phyloP scores from a whole-genome alignment of 2,888 invertebrate genomes.

The Eristalis pertinax region DNA sequence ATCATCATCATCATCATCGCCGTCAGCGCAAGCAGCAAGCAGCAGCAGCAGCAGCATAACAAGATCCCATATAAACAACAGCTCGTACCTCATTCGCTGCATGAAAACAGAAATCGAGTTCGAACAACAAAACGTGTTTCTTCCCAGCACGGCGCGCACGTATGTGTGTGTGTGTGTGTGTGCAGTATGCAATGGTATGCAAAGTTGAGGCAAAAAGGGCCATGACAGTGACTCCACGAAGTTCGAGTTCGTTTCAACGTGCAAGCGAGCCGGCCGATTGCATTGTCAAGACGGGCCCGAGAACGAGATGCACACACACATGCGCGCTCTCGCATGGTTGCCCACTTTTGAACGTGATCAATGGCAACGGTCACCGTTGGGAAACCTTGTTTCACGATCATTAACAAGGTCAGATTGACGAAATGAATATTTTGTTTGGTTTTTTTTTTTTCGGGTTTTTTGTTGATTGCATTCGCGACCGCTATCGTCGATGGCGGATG shows the following conservation, averaged over 20 bases:
- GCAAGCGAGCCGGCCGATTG: not conserved
- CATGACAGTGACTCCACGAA: conserved; percentile 68
- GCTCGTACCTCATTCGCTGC: conserved; percentile 38
- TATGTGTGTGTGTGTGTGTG: not conserved
- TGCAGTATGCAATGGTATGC: conserved; percentile 28
- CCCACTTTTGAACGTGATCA: conserved; percentile 7
- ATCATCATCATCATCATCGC: not conserved
- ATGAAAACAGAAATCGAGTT: conserved; percentile 67
- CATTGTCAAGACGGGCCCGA: conserved; percentile 17
- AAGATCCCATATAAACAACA: conserved; percentile 46
- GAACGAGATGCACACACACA: conserved; percentile 34
- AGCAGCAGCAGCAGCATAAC: conserved; percentile 41
- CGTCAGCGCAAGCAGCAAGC: not conserved
- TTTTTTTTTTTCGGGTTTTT: not conserved
- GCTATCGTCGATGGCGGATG: not conserved
- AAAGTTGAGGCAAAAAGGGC: conserved; percentile 55
- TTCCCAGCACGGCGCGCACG: conserved; percentile 22
- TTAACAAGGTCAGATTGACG: conserved; percentile 68
- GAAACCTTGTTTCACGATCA: conserved; percentile 69
- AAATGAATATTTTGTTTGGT: conserved; percentile 17
- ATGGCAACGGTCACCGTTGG: conserved; percentile 50
- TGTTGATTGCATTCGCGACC: not conserved
- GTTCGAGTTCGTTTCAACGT: conserved; percentile 63
- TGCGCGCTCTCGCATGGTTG: not conserved
- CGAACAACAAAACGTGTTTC: conserved; percentile 56